Evolutionary conservation across 2,113 vertebrate genomes (phyloP).

Genomic region (Vicugna pacos): DNA sequence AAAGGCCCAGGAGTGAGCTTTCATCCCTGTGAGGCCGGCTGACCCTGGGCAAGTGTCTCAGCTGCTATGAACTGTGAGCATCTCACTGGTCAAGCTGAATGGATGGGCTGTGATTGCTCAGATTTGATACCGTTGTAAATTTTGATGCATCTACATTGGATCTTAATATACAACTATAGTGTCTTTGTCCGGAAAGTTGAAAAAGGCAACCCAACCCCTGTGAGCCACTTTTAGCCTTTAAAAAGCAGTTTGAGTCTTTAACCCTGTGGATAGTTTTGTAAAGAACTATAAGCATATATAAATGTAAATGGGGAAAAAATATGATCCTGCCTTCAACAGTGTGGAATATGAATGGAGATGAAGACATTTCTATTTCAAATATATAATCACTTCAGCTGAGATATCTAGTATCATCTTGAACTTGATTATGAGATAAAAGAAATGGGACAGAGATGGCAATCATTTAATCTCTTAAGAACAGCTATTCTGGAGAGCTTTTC

Average conservation of each 20-base stretch:
- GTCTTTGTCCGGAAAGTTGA: constrained; percentile 41
- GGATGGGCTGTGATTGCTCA: not conserved
- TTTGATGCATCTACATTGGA: not conserved
- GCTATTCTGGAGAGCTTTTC: constrained; percentile 87
- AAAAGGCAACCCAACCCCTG: constrained; percentile 51
- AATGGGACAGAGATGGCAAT: constrained; percentile 88
- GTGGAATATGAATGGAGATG: constrained; percentile 71
- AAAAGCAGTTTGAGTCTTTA: constrained; percentile 61
- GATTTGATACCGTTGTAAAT: not conserved
- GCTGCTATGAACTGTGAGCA: not conserved
- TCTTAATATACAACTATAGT: not conserved
- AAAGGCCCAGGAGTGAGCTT: not conserved
- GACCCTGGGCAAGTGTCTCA: constrained; percentile 15
- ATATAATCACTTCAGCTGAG: constrained; percentile 88
- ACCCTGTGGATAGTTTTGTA: constrained; percentile 56
- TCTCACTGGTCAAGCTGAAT: not conserved
- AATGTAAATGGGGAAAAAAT: constrained; percentile 67
- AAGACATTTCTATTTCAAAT: constrained; percentile 87
- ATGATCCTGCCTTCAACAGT: constrained; percentile 63
- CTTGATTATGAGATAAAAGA: constrained; percentile 91
- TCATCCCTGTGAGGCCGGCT: not conserved
- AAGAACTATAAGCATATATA: constrained; percentile 71
- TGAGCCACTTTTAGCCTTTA: constrained; percentile 68
- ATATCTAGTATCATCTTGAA: constrained; percentile 88
- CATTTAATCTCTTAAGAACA: constrained; percentile 91